Evolutionary conservation across 2,797 vertebrate genomes (phyloP).

Genomic region (Onychomys leucogaster): DNA sequence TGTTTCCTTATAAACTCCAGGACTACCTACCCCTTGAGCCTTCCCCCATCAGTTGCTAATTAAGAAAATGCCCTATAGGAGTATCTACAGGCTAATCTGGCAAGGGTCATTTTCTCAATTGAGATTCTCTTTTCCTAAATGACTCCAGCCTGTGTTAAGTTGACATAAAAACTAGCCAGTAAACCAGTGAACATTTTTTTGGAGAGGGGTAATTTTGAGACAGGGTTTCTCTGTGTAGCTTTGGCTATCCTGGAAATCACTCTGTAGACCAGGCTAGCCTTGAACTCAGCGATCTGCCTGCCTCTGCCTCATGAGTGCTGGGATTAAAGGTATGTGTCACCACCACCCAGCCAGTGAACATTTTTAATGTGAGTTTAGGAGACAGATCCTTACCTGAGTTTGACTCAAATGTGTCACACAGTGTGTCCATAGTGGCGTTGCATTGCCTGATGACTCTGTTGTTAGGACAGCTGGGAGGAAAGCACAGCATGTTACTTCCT

Average conservation of each 20-base stretch:
- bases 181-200: too few species aligned
- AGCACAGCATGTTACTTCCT: fast-evolving
- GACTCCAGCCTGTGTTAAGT: background rate
- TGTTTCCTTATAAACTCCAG: background rate
- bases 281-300: background rate
- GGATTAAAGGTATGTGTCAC: background rate
- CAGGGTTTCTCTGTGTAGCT: background rate
- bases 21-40: background rate
- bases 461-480: conserved; percentile 59
- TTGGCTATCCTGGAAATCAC: background rate
- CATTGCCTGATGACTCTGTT: conserved; percentile 12
- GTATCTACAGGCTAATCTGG: background rate
- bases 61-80: background rate
- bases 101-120: background rate
- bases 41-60: background rate
- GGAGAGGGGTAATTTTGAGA: background rate
- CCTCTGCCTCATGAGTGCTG: background rate
- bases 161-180: background rate
- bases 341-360: background rate
- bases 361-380: too few species aligned
- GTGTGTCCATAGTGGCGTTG: conserved; percentile 24
- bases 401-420: conserved; percentile 13
- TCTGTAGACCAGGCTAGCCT: background rate
- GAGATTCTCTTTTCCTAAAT: background rate
- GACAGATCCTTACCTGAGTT: conserved; percentile 71